These are phyloP conservation scores for Zingel zingel DNA, from an alignment of 2,113 vertebrate genomes.

Conservation along the genomic window DNA sequence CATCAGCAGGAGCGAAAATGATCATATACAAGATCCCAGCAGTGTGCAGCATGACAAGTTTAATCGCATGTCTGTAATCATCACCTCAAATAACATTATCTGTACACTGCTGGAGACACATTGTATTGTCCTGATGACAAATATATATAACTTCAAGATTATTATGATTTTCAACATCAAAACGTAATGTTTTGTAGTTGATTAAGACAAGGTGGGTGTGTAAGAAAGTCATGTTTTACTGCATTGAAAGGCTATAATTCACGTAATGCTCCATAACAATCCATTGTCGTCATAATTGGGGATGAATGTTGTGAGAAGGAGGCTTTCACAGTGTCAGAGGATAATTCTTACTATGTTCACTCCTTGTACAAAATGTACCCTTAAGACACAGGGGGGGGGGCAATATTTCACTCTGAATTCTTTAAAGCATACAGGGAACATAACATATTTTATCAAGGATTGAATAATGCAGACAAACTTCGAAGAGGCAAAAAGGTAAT, in stretches of 20 bases:
- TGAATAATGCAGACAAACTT: conserved; percentile 29
- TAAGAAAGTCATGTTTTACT: conserved; percentile 22
- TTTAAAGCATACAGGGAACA: not conserved
- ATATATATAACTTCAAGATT: conserved; percentile 46
- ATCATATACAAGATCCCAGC: conserved; percentile 58
- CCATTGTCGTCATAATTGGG: conserved; percentile 20
- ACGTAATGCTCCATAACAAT: conserved; percentile 22
- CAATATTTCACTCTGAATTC: conserved; percentile 34
- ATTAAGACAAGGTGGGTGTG: conserved; percentile 40
- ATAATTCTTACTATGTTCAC: conserved; percentile 14
- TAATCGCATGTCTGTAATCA: conserved; percentile 62
- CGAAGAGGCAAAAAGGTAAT: conserved; percentile 18
- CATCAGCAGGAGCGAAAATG: conserved; percentile 69
- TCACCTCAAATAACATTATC: conserved; percentile 44
- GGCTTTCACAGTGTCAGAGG: conserved; percentile 24
- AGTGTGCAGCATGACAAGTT: conserved; percentile 58
- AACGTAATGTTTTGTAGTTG: conserved; percentile 14
- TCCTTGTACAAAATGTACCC: conserved; percentile 23
- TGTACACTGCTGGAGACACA: conserved; percentile 21
- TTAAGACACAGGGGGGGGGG: not conserved
- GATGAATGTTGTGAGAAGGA: conserved; percentile 30
- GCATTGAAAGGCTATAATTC: conserved; percentile 31
- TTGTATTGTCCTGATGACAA: conserved; percentile 37
- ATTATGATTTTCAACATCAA: conserved; percentile 32
- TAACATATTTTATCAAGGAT: conserved; percentile 14